A percentile compares a stretch with the other conserved stretches of the same genome.
These are phyloP conservation scores for Sebastes melanostomus DNA, from an alignment of 2,797 vertebrate species.

Conservation along the genomic window DNA sequence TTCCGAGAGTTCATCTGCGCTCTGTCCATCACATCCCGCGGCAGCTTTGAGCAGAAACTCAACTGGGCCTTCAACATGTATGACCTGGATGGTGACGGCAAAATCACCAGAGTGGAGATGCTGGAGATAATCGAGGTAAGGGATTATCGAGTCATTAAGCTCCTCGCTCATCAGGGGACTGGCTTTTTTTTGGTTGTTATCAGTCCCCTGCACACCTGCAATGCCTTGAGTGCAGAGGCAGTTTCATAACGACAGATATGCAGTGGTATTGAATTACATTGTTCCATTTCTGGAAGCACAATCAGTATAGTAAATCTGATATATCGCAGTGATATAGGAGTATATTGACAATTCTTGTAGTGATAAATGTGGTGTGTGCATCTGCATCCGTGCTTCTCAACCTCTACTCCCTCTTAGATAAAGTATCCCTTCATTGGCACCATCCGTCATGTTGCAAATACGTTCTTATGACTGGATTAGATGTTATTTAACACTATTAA, in stretches of 20 bases:
- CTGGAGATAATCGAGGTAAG: conserved; percentile 99
- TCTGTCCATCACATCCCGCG: conserved; percentile 97
- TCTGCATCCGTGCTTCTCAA: not conserved
- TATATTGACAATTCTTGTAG: conserved; percentile 18
- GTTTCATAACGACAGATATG: conserved; percentile 34
- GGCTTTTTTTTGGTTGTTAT: conserved; percentile 18
- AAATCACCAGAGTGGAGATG: conserved; percentile 99
- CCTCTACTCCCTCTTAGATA: not conserved
- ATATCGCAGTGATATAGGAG: conserved; percentile 20
- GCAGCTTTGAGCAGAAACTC: conserved; percentile 99
- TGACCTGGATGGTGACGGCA: conserved; percentile 97
- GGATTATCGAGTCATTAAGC: conserved; percentile 56
- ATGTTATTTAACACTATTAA: not conserved
- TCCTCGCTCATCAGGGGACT: conserved; percentile 43
- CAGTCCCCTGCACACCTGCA: conserved; percentile 45
- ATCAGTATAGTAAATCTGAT: conserved; percentile 49
- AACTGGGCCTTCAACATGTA: conserved; percentile 99
- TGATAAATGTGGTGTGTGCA: conserved; percentile 5
- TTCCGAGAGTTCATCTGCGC: conserved; percentile 99
- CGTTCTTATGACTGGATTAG: not conserved
- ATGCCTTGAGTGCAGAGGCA: conserved; percentile 4
- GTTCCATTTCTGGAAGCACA: conserved; percentile 44
- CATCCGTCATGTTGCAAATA: not conserved
- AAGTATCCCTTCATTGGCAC: not conserved
- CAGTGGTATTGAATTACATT: conserved; percentile 50